Percentiles rank a stretch among this genome's conserved stretches.
These are phyloP conservation scores for Drosophila albomicans DNA, from an alignment of 1,140 invertebrate species.

Conservation along the genomic window DNA sequence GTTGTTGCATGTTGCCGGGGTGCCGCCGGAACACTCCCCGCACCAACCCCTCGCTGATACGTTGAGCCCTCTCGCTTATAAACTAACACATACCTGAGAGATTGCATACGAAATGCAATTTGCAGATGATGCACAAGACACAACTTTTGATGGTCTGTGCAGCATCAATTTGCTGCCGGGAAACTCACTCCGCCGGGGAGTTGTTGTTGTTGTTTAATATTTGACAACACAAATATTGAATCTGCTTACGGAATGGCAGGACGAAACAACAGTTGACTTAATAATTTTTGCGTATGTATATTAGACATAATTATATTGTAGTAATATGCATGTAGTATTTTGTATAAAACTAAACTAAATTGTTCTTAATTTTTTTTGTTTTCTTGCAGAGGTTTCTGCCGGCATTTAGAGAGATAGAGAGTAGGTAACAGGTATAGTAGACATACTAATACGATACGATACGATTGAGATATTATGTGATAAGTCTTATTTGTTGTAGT, in stretches of 20 bases:
- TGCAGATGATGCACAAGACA: not conserved
- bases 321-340: constrained; percentile 37
- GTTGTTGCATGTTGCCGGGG: not conserved
- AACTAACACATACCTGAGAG: constrained; percentile 74
- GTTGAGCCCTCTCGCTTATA: constrained; percentile 50
- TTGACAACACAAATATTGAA: constrained; percentile 25
- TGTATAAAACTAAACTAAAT: constrained; percentile 43
- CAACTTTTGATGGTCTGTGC: constrained; percentile 1
- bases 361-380: no score
- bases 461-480: constrained; percentile 51
- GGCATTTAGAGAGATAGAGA: constrained; percentile 73
- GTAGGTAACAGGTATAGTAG: constrained; percentile 49
- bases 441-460: constrained; percentile 65
- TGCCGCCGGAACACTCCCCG: not conserved
- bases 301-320: constrained; percentile 33
- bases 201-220: constrained; percentile 12
- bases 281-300: constrained; percentile 55
- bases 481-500: constrained; percentile 54
- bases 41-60: not conserved
- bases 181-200: constrained; percentile 50
- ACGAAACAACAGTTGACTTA: constrained; percentile 77
- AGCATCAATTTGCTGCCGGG: not conserved
- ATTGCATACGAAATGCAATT: not conserved
- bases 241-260: constrained; percentile 40
- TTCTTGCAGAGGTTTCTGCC: constrained; percentile 17